Conservation (phyloP, 2,888 invertebrate species). For the Strigamia crassipes region DNA sequence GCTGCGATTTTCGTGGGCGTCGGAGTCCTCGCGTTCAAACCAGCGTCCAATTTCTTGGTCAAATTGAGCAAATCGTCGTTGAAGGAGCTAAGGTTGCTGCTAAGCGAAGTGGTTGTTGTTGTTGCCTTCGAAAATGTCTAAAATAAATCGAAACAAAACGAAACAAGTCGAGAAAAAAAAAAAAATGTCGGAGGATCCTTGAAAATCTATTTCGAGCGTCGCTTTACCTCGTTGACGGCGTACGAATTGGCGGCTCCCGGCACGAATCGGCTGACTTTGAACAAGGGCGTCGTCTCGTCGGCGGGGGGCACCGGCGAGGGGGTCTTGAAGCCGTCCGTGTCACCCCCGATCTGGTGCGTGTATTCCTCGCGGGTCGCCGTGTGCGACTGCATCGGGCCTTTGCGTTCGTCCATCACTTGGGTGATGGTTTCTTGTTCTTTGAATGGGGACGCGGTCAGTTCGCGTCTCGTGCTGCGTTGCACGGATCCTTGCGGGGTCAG, state of each 20-base stretch:
- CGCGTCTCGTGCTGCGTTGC: neutral
- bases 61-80: conserved; percentile 4
- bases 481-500: neutral
- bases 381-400: neutral
- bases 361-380: neutral
- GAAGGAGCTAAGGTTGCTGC: conserved; percentile 9
- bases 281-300: neutral
- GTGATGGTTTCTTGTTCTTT: conserved; percentile 21
- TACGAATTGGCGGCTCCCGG: neutral
- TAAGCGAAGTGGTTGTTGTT: conserved; percentile 24
- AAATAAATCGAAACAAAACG: neutral
- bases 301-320: neutral
- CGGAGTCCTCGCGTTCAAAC: neutral
- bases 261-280: conserved; percentile 1
- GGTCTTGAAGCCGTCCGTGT: neutral
- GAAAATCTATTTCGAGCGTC: neutral
- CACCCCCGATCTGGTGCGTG: neutral
- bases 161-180: too few species aligned
- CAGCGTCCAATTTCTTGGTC: neutral
- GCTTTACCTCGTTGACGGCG: neutral
- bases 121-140: conserved; percentile 18
- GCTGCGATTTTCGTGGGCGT: neutral
- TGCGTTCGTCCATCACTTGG: neutral
- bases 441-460: neutral
- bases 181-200: neutral